Evolutionary conservation across 2,797 vertebrate species (phyloP).

Genomic region (Hafferia zeledoni): DNA sequence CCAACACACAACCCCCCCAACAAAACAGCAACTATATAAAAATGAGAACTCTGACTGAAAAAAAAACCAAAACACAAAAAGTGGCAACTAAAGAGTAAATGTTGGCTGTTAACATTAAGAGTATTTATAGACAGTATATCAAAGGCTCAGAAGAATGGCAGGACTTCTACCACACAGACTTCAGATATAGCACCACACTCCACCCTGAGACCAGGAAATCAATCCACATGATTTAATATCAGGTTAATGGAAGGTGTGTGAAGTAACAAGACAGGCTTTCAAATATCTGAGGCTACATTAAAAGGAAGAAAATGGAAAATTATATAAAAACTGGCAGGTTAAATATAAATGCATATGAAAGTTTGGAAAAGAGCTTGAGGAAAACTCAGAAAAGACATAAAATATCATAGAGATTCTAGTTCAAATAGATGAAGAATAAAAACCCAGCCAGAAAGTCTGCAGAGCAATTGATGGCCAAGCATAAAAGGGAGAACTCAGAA

Average conservation of each 20-base stretch:
- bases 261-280: neutral
- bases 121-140: neutral
- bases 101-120: neutral
- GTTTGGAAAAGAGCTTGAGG: neutral
- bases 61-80: neutral
- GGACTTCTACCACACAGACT: neutral
- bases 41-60: neutral
- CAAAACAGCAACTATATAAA: neutral
- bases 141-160: neutral
- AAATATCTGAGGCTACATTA: neutral
- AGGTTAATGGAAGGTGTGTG: neutral
- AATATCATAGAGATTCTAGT: neutral
- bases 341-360: neutral
- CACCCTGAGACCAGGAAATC: neutral
- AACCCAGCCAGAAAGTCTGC: neutral
- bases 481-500: neutral
- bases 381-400: neutral
- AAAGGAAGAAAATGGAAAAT: slow-evolving; percentile 21
- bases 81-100: neutral
- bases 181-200: neutral
- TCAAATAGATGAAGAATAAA: neutral
- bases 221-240: neutral
- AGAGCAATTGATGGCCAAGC: neutral
- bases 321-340: neutral
- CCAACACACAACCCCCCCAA: too few relatives aligned